These are phyloP conservation scores for Drosophila takahashii DNA, from an alignment of 1,140 invertebrate species.

Conservation along the genomic window DNA sequence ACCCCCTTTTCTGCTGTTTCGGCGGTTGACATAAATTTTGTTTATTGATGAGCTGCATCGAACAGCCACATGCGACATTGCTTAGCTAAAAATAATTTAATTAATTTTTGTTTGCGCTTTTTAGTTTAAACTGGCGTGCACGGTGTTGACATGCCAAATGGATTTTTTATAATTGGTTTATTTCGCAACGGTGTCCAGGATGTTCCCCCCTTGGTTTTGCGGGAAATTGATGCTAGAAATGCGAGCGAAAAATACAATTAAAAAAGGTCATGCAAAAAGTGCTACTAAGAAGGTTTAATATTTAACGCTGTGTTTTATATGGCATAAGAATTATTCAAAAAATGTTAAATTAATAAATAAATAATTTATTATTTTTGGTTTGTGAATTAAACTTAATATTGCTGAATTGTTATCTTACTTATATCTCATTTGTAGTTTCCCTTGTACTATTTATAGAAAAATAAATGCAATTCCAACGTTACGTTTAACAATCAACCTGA, in stretches of 20 bases:
- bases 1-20: slow-evolving; percentile 11
- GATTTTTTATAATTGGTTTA: slow-evolving; percentile 69
- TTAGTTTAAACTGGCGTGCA: slow-evolving; percentile 44
- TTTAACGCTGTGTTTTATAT: no score
- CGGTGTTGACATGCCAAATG: slow-evolving; percentile 64
- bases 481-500: background rate
- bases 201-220: slow-evolving; percentile 1
- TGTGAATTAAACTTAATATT: no score
- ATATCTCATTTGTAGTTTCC: no score
- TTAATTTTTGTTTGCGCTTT: slow-evolving; percentile 61
- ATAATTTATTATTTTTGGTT: no score
- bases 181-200: slow-evolving; percentile 1
- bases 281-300: background rate
- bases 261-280: background rate
- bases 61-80: slow-evolving; percentile 53
- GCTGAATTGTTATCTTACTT: no score
- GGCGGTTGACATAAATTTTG: slow-evolving; percentile 64
- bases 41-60: slow-evolving; percentile 63
- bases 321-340: no score
- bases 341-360: no score
- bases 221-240: slow-evolving; percentile 8
- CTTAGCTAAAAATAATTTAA: slow-evolving; percentile 68
- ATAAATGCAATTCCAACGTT: background rate
- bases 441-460: no score
- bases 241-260: slow-evolving; percentile 3